Conservation (phyloP, 2,888 invertebrate species). For the Globia sparganii region DNA sequence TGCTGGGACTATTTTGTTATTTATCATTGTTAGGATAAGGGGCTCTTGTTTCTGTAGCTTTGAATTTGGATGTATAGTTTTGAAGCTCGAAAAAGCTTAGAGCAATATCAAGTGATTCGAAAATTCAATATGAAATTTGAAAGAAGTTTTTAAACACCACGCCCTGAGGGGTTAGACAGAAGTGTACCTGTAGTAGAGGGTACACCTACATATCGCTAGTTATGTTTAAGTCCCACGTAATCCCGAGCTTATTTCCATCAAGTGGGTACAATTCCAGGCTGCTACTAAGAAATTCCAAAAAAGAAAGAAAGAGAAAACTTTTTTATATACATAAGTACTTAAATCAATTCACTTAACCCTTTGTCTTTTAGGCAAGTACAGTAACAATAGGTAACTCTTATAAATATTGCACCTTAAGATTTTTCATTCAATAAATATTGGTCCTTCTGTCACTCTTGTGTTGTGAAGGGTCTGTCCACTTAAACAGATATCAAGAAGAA, state of each 20-base stretch:
- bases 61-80: constrained; percentile 17
- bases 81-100: neutral
- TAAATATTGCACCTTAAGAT: no score
- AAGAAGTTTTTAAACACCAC: neutral
- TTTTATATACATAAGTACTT: no score
- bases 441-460: neutral
- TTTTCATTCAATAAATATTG: neutral
- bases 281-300: neutral
- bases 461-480: neutral
- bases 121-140: neutral
- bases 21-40: constrained; percentile 28
- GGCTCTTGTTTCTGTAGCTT: neutral
- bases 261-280: no score
- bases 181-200: neutral
- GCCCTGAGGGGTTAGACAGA: neutral
- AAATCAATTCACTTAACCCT: no score
- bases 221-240: neutral
- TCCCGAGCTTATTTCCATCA: neutral
- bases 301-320: neutral
- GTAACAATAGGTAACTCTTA: no score
- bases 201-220: neutral
- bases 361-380: no score
- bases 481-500: constrained; percentile 15
- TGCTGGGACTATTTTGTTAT: constrained; percentile 43
- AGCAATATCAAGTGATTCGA: neutral